These are phyloP conservation scores for Alviniconcha strummeri DNA, from an alignment of 2,888 invertebrate genomes.

Conservation along the genomic window DNA sequence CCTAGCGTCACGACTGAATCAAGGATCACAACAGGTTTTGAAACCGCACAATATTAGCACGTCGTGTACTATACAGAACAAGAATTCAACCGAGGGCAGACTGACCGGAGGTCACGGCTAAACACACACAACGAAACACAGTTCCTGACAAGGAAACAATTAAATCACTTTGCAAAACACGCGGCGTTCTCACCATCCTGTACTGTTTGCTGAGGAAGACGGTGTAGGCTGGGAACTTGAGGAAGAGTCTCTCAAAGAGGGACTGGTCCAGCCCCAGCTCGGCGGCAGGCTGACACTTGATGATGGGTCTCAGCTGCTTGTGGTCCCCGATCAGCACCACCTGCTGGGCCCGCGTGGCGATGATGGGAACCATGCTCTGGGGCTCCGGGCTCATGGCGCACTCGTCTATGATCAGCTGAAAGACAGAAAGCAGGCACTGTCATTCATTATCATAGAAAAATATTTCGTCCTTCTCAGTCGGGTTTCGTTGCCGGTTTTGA, in stretches of 20 bases:
- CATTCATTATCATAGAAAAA: no score
- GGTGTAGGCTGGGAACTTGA: slow-evolving; percentile 34
- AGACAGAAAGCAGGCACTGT: not conserved
- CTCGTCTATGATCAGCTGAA: slow-evolving; percentile 67
- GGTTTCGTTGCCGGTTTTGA: no score
- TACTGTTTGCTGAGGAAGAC: slow-evolving; percentile 60
- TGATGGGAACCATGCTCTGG: slow-evolving; percentile 61
- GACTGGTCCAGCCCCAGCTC: slow-evolving; percentile 58
- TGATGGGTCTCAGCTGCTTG: slow-evolving; percentile 66
- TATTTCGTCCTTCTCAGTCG: no score
- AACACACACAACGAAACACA: no score
- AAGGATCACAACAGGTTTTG: no score
- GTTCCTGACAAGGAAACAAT: no score
- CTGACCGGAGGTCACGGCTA: no score
- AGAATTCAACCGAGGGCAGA: no score
- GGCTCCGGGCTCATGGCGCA: slow-evolving; percentile 69
- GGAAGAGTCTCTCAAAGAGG: slow-evolving; percentile 56
- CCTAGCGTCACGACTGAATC: no score
- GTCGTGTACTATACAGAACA: no score
- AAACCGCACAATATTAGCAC: no score
- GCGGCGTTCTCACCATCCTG: slow-evolving; percentile 57
- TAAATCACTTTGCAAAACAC: no score
- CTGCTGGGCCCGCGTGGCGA: slow-evolving; percentile 47
- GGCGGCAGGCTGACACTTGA: slow-evolving; percentile 52
- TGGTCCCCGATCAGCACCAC: slow-evolving; percentile 69